Evolutionary conservation across 2,797 vertebrate genomes (phyloP).

Genomic region (Cyclopterus lumpus): DNA sequence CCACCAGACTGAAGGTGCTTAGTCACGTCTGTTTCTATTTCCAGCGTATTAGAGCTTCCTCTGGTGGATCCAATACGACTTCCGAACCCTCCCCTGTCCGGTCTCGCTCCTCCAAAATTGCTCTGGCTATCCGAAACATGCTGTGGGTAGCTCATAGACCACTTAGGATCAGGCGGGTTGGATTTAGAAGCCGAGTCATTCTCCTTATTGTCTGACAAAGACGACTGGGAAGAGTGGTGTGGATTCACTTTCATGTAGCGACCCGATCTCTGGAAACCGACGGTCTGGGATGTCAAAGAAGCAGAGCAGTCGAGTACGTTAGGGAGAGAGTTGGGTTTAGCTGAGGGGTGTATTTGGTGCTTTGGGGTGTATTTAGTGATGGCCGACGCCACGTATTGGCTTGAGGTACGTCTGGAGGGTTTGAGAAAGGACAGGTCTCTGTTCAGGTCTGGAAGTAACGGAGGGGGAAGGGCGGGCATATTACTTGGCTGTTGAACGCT

Average conservation of each 20-base stretch:
- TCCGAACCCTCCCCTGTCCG: conserved; percentile 41
- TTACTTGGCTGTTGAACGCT: conserved; percentile 61
- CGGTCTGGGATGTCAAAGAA: conserved; percentile 34
- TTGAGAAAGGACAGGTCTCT: conserved; percentile 86
- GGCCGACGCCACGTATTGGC: conserved; percentile 94
- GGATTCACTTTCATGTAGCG: conserved; percentile 62
- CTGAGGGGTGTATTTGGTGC: conserved; percentile 14
- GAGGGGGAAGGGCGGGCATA: conserved; percentile 56
- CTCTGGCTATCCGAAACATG: conserved; percentile 53
- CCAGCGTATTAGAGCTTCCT: conserved; percentile 46
- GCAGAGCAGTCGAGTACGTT: conserved; percentile 45
- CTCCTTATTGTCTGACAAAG: conserved; percentile 56
- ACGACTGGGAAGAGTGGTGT: conserved; percentile 41
- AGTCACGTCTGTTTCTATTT: conserved; percentile 53
- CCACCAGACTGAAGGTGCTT: conserved; percentile 38
- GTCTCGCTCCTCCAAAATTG: conserved; percentile 43
- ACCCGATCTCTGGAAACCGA: conserved; percentile 58
- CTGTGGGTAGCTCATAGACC: conserved; percentile 66
- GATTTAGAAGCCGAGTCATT: conserved; percentile 41
- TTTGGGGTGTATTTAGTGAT: conserved; percentile 86
- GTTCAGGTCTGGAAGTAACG: conserved; percentile 54
- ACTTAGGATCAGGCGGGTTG: conserved; percentile 52
- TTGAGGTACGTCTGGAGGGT: conserved; percentile 91
- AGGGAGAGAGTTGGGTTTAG: conserved; percentile 58
- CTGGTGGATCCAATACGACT: conserved; percentile 39